Base-by-base conservation (phyloP, 2,888 invertebrate species). In the Synanthedon myopaeformis region DNA sequence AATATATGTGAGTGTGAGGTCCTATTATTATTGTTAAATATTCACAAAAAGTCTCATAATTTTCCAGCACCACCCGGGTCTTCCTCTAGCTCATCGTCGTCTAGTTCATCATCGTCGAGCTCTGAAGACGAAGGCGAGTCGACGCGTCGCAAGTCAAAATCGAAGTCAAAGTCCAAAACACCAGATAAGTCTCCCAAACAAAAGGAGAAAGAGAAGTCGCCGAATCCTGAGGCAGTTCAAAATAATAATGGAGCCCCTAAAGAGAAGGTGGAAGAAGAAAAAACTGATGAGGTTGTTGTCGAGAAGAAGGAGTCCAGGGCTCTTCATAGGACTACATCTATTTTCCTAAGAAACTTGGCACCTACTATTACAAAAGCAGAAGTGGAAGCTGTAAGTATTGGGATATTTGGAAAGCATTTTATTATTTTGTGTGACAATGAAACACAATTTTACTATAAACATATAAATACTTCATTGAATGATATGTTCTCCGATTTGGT, bases 331-430 rank as follows among this genome's bases (percentile, higher is more conserved):
- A 99, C 99, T 0, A 95, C 96, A 28, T 98, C 98, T 1, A 98
- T 99, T 64, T 99, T 99, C 75, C 88, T 99, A 55, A 91, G 99
- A 51, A 99, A 98, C 80, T 89, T 99, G 55, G 96, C 98, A 0
- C 98, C 99, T 0, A 94, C 96, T 1, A 97, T 99, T 55, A 98
- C 98, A 0, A 96, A 96, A 69, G 94, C 96, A 52, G 99, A 99
- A 89, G 95, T 99, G 4, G 99, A 99, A 89, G 93, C 95, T 41
- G 94, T 98, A 74, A 89, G 91, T 89, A 48, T 41, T 55, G 4
- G 45, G 3, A 41, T 51, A 4, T 52, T 51, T 52, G 6, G 17
- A 41, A 49, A 10, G 45, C 42, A 35, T 35, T 35, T 35, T 35
- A 10, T 10, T 10, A 10, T 35, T 10, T 35, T 8, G 8, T 35